Evolutionary conservation across 2,113 vertebrate species (phyloP).

Genomic region (Stigmatopora argus): DNA sequence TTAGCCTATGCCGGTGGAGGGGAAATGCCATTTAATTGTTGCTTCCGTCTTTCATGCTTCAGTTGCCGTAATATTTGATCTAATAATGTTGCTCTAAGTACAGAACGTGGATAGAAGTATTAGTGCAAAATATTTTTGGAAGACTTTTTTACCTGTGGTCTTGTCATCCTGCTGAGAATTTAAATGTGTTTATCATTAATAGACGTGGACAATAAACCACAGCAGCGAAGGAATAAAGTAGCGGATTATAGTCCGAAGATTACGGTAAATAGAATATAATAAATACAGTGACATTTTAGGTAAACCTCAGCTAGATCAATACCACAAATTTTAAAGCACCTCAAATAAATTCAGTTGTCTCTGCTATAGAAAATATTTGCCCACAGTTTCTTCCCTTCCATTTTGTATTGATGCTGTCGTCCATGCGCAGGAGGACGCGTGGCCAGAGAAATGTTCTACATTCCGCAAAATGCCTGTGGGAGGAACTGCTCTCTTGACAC

Average conservation of each 20-base stretch:
- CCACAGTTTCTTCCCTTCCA: background rate
- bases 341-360: background rate
- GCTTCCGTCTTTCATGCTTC: constrained; percentile 1
- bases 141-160: background rate
- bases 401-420: constrained; percentile 57
- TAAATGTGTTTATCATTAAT: too few relatives aligned
- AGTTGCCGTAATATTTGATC: background rate
- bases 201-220: too few relatives aligned
- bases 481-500: constrained; percentile 85
- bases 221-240: too few relatives aligned
- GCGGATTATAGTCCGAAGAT: too few relatives aligned
- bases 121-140: background rate
- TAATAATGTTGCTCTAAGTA: background rate
- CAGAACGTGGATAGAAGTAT: background rate
- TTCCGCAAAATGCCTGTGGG: constrained; percentile 92
- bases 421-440: constrained; percentile 84
- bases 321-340: background rate
- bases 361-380: background rate
- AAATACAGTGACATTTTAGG: background rate
- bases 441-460: constrained; percentile 96
- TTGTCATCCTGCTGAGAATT: too few relatives aligned
- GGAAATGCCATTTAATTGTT: background rate
- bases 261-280: background rate
- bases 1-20: background rate
- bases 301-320: background rate